Conservation (phyloP, 2,113 vertebrate species). For the Tympanuchus pallidicinctus region DNA sequence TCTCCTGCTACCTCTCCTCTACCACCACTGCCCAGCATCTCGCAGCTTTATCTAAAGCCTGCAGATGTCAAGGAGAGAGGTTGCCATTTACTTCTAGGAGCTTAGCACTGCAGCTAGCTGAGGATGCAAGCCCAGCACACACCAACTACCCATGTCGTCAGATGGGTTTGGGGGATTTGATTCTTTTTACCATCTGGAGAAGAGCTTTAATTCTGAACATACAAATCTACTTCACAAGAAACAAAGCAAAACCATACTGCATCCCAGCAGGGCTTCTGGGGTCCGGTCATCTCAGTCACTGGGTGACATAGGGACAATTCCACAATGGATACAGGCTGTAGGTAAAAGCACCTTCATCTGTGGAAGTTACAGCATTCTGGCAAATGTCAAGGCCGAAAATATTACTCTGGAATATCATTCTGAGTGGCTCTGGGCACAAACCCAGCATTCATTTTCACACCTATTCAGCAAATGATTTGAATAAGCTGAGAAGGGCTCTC, state of each 20-base stretch:
- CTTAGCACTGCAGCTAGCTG: background rate
- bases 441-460: constrained; percentile 40
- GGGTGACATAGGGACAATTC: background rate
- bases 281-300: background rate
- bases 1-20: background rate
- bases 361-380: background rate
- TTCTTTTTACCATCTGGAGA: background rate
- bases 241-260: background rate
- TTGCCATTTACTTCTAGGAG: background rate
- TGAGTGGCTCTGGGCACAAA: constrained; percentile 46
- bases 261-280: background rate
- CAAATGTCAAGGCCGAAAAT: background rate
- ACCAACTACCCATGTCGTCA: rapidly evolving
- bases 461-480: constrained; percentile 13
- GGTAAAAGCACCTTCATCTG: background rate
- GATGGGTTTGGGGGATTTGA: background rate
- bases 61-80: background rate
- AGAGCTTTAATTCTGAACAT: background rate
- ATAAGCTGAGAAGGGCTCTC: background rate
- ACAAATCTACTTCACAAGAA: background rate
- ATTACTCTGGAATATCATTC: background rate
- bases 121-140: background rate
- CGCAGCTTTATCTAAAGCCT: background rate
- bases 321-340: background rate
- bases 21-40: background rate